Evolutionary conservation across 2,113 vertebrate species (phyloP).

Genomic region (Pelecanus crispus): DNA sequence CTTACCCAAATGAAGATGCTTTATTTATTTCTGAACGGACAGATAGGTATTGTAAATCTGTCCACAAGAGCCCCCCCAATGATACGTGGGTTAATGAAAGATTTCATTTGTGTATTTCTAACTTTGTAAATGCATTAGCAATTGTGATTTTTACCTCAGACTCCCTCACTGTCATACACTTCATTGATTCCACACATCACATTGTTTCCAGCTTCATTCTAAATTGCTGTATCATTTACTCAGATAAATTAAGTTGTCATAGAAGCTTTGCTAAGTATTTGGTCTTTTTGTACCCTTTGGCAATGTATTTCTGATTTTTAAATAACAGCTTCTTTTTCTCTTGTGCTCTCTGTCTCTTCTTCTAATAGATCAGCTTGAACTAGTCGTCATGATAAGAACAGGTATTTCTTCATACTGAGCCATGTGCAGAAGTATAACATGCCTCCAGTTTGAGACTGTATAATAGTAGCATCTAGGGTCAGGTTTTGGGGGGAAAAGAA

Average conservation of each 20-base stretch:
- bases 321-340: not conserved
- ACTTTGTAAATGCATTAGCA: not conserved
- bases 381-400: not conserved
- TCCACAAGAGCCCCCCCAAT: not conserved
- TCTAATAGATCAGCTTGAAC: not conserved
- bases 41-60: not conserved
- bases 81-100: not conserved
- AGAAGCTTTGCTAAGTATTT: not conserved
- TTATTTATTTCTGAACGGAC: not conserved
- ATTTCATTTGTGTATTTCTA: not conserved
- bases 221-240: conserved; percentile 40
- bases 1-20: not conserved
- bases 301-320: conserved; percentile 23
- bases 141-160: not conserved
- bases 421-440: not conserved
- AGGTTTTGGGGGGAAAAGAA: not conserved
- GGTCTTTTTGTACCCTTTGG: not conserved
- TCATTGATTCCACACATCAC: not conserved
- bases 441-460: not conserved
- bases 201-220: not conserved
- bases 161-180: not conserved
- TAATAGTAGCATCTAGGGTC: not conserved
- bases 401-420: not conserved
- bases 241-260: conserved; percentile 24
- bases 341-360: not conserved